Evolutionary conservation across 1,140 invertebrate genomes (phyloP).

Genomic region (Zaprionus capensis): DNA sequence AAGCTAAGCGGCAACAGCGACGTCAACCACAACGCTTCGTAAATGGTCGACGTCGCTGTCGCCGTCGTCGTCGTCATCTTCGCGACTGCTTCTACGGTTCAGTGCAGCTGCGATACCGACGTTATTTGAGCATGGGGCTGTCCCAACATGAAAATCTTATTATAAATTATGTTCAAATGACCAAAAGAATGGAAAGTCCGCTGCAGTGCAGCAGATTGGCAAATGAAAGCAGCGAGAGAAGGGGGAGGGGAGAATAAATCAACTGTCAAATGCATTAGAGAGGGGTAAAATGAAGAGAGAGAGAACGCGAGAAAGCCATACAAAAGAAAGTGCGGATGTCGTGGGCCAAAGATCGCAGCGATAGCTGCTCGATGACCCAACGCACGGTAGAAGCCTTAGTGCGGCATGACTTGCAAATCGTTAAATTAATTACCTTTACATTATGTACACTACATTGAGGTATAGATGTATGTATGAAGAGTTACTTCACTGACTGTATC

Average conservation of each 20-base stretch:
- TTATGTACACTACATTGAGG: background rate
- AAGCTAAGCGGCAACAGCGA: constrained; percentile 27
- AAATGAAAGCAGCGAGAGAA: constrained; percentile 10
- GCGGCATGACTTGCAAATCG: constrained; percentile 15
- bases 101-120: constrained; percentile 17
- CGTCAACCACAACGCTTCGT: constrained; percentile 12
- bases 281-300: background rate
- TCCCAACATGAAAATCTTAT: constrained; percentile 61
- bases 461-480: no score
- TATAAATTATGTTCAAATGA: constrained; percentile 72
- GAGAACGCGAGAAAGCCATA: background rate
- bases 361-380: constrained; percentile 17
- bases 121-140: constrained; percentile 30
- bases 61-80: background rate
- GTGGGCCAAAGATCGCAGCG: constrained; percentile 14
- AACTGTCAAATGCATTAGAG: constrained; percentile 6
- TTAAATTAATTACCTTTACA: constrained; percentile 16
- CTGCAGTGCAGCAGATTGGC: background rate
- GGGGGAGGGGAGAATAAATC: background rate
- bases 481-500: no score
- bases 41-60: constrained; percentile 14
- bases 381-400: background rate
- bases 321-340: background rate
- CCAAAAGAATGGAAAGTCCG: constrained; percentile 34
- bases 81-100: constrained; percentile 4